phyloP scores from a whole-genome alignment of 2,888 invertebrate species.

The Agelastica alni region DNA sequence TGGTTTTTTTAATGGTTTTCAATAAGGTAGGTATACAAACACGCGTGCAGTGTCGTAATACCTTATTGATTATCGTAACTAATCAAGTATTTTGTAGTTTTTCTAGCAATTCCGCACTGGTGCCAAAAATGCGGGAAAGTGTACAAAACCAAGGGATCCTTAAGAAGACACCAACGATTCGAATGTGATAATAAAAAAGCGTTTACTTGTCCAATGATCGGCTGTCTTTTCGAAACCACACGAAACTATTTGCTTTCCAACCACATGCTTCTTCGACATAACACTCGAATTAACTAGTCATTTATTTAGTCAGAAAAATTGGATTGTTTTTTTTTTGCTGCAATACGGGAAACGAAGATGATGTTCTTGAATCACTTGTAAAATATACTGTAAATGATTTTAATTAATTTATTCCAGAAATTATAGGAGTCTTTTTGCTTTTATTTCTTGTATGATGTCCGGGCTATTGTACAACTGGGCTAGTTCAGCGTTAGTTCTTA shows the following conservation, averaged over 20 bases:
- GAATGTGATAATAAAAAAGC: conserved; percentile 39
- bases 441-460: too few species aligned
- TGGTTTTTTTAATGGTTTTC: too few species aligned
- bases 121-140: conserved; percentile 44
- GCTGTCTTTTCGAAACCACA: conserved; percentile 55
- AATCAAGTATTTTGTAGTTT: not conserved
- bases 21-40: conserved; percentile 15
- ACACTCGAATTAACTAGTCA: not conserved
- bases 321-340: too few species aligned
- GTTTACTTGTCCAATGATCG: conserved; percentile 70
- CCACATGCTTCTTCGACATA: conserved; percentile 24
- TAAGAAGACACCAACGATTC: conserved; percentile 39
- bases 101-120: conserved; percentile 10
- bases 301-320: too few species aligned
- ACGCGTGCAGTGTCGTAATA: conserved; percentile 12
- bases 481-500: too few species aligned
- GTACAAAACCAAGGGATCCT: conserved; percentile 44
- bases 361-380: too few species aligned
- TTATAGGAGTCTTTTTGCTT: too few species aligned
- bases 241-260: conserved; percentile 28
- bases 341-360: too few species aligned
- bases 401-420: too few species aligned
- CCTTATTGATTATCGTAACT: too few species aligned
- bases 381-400: too few species aligned
- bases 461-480: too few species aligned